Evolutionary conservation across 2,888 invertebrate genomes (phyloP), one percentile per base, ranked within the genome.

Genomic region (Myopa tessellatipennis): DNA sequence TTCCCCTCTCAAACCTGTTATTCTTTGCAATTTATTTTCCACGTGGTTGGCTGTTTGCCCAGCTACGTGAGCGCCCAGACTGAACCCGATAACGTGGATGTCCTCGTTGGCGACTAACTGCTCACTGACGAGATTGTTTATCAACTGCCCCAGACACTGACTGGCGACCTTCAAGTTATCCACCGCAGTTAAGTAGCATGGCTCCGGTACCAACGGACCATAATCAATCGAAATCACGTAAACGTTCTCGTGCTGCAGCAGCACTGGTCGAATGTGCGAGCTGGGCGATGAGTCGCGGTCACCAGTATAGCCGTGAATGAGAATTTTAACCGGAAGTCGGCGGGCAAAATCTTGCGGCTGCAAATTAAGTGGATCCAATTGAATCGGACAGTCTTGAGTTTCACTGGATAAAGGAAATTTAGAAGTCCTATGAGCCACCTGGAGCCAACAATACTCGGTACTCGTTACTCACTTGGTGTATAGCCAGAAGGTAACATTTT

Each of bases 261-360:
- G 91, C 0, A 90, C 93, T 90, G 92, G 92, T 79, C 93, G 89
- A 79, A 93, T 90, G 85, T 92, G 90, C 5, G 89, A 88, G 82
- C 91, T 93, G 0, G 93, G 93, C 0, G 92, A 90, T 82, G 88
- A 92, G 82, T 93, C 90, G 76, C 88, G 91, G 82, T 91, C 78
- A 0, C 93, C 93, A 0, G 93, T 92, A 81, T 92, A 93, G 0
- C 93, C 93, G 79, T 93, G 93, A 67, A 93, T 90, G 1, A 93
- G 81, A 16, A 93, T 89, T 81, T 92, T 92, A 0, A 93, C 84
- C 0, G 91, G 91, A 0, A 90, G 90, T 34, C 88, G 85, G 10
- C 84, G 85, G 65, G 82, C 82, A 74, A 88, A 87, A 73, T 85
- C 82, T 71, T 82, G 81, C 0, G 83, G 79, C 70, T 85, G 81